Percentiles rank a stretch among this genome's conserved stretches.
Conservation (phyloP, 2,113 vertebrate genomes). For the Atlantisia rogersi region DNA sequence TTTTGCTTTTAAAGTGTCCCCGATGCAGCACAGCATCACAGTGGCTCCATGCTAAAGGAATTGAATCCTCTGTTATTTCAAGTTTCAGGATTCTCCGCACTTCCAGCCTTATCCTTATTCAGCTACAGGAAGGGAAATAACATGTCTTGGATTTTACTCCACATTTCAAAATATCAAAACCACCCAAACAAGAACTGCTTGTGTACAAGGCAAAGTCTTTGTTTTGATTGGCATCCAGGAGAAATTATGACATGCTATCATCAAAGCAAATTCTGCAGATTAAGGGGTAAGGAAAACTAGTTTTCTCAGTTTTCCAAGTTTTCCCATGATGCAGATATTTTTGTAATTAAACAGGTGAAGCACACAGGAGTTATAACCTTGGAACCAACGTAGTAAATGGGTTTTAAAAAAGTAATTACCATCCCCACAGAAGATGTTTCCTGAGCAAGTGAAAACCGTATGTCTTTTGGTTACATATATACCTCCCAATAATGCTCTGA, state of each 20-base stretch:
- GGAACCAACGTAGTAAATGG: not conserved
- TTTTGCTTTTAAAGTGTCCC: not conserved
- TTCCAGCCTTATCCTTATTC: slow-evolving; percentile 20
- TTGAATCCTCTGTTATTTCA: not conserved
- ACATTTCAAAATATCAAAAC: slow-evolving; percentile 53
- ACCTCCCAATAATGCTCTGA: not conserved
- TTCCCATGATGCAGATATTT: not conserved
- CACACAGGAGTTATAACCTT: not conserved
- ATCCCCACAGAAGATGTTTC: not conserved
- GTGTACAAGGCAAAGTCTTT: slow-evolving; percentile 49
- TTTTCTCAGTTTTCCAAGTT: slow-evolving; percentile 33
- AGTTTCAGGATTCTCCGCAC: not conserved
- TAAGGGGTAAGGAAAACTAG: slow-evolving; percentile 24
- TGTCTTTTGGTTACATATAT: not conserved
- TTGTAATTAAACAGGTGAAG: not conserved
- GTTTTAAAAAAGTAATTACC: not conserved
- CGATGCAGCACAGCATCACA: not conserved
- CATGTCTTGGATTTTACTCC: slow-evolving; percentile 42
- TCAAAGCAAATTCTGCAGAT: slow-evolving; percentile 48
- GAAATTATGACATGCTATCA: slow-evolving; percentile 50
- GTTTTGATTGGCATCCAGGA: slow-evolving; percentile 56
- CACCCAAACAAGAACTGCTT: slow-evolving; percentile 56
- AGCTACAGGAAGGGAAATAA: not conserved
- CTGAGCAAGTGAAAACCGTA: not conserved
- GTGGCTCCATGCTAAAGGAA: not conserved